Base-by-base conservation (phyloP, 2,888 invertebrate species). In the Ashinkailepas kermadecensis region DNA sequence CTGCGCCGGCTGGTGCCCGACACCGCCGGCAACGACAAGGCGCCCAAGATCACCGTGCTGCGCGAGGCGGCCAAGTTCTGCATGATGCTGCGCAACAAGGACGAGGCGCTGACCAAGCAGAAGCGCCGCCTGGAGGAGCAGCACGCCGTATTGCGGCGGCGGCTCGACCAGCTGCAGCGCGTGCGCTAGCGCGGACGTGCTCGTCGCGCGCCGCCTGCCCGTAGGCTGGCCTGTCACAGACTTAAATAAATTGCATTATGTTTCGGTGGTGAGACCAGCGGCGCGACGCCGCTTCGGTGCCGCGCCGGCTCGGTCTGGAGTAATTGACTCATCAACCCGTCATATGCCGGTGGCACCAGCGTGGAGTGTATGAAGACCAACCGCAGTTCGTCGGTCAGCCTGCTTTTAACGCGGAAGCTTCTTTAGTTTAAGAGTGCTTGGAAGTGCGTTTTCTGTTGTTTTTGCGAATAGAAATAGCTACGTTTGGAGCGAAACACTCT, bases 21-120 rank as follows among this genome's bases (percentile, higher is more conserved):
- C 79, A 79, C 79, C 1, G 79, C 59, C 23, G 58, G 23, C 58
- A 79, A 79, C 79, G 79, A 79, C 23, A 57, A 59, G 58, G 79
- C 79, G 23, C 58, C 79, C 79, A 79, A 79, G 58, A 59, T 79
- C 58, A 79, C 59, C 18, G 79, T 79, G 79, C 59, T 79, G 58
- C 79, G 79, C 79, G 79, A 79, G 58, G 79, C 79, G 58, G 79
- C 79, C 79, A 79, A 79, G 79, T 79, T 25, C 59, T 79, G 79
- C 58, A 9, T 79, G 79, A 57, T 58, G 79, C 79, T 79, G 79
- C 79, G 79, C 79, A 25, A 25, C 79, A 79, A 79, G 58, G 58
- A 79, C 58, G 79, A 79, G 23, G n/a, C n/a, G 79, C 79, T 79
- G 15, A 59, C 23, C n/a, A 57, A 59, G 58, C 79, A 79, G 58